These are phyloP conservation scores for Lepidostoma basale DNA, from an alignment of 1,140 invertebrate genomes.

Conservation along the genomic window DNA sequence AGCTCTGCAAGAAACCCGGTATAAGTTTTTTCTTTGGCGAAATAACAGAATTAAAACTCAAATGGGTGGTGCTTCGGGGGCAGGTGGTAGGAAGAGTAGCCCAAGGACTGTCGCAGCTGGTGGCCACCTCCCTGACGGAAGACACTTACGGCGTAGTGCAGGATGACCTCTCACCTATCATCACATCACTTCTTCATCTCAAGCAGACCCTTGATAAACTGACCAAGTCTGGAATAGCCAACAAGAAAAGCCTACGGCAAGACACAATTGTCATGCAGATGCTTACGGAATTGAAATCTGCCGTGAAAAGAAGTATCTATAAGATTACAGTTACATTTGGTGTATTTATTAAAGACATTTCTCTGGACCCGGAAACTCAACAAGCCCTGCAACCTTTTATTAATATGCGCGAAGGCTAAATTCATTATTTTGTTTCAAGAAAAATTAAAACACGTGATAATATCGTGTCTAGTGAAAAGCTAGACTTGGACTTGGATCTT, in stretches of 20 bases:
- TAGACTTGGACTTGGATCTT: no score
- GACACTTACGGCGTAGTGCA: slow-evolving; percentile 82
- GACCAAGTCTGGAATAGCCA: slow-evolving; percentile 66
- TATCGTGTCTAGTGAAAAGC: not conserved
- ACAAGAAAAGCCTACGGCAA: slow-evolving; percentile 64
- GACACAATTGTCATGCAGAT: slow-evolving; percentile 67
- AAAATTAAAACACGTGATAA: not conserved
- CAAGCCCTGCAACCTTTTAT: slow-evolving; percentile 59
- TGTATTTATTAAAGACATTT: slow-evolving; percentile 70
- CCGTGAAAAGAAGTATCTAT: slow-evolving; percentile 76
- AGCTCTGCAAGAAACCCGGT: slow-evolving; percentile 63
- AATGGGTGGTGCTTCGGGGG: slow-evolving; percentile 67
- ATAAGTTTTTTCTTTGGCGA: slow-evolving; percentile 75
- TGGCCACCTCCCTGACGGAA: slow-evolving; percentile 71
- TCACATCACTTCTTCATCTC: slow-evolving; percentile 67
- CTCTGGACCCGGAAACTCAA: slow-evolving; percentile 60
- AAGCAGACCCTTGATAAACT: slow-evolving; percentile 75
- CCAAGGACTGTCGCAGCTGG: slow-evolving; percentile 72
- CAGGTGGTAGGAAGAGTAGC: slow-evolving; percentile 72
- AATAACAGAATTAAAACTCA: slow-evolving; percentile 69
- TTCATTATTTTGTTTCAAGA: not conserved
- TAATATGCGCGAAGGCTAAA: slow-evolving; percentile 57
- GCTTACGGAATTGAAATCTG: slow-evolving; percentile 65
- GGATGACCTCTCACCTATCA: slow-evolving; percentile 73
- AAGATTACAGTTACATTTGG: slow-evolving; percentile 72